Conservation (phyloP, 2,113 vertebrate genomes). For the Strix aluco region DNA sequence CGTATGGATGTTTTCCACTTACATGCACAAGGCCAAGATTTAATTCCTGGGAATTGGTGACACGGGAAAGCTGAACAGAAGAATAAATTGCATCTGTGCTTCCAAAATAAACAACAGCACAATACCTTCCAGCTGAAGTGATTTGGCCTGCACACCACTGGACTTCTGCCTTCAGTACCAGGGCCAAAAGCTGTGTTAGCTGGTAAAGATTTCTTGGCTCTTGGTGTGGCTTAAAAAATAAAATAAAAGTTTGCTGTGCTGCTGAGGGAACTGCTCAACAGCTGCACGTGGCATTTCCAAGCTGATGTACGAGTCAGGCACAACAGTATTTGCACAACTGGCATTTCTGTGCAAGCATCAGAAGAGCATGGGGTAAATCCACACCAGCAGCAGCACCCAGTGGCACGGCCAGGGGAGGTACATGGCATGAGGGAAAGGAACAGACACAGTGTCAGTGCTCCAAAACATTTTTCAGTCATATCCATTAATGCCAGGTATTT, state of each 20-base stretch:
- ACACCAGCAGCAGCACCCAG: fast-evolving
- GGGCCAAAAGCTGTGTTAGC: constrained; percentile 7
- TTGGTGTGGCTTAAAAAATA: background rate
- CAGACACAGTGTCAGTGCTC: fast-evolving
- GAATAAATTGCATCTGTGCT: background rate
- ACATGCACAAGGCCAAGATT: background rate
- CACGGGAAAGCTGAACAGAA: background rate
- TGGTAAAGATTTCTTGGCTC: background rate
- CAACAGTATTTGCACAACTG: background rate
- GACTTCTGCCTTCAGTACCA: background rate
- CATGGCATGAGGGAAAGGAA: background rate
- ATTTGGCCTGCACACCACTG: background rate
- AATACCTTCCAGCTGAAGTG: constrained; percentile 49
- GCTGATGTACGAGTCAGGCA: background rate
- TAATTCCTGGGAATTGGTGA: constrained; percentile 2
- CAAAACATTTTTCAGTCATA: background rate
- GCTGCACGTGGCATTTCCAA: background rate
- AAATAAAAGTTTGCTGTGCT: background rate
- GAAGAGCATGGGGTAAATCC: no score
- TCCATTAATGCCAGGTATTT: background rate
- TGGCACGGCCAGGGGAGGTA: background rate
- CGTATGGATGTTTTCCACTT: background rate
- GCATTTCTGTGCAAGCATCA: background rate
- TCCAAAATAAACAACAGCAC: constrained; percentile 50
- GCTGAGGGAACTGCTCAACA: background rate